Percentiles rank a stretch among this genome's conserved stretches.
Conservation (phyloP, 2,797 vertebrate species). For the Chanos chanos region DNA sequence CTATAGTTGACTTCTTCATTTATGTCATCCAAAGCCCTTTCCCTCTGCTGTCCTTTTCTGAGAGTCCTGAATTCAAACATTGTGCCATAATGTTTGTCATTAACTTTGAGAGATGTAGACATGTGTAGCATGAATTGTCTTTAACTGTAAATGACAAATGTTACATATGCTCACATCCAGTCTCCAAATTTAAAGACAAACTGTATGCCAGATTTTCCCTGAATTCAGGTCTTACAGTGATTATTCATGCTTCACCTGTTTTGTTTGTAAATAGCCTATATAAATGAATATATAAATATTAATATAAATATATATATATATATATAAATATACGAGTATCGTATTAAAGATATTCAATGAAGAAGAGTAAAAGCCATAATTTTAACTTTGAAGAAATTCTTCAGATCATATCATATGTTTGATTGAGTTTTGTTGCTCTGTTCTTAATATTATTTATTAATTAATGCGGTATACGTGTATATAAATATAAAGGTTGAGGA, state of each 20-base stretch:
- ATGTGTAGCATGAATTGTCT: slow-evolving; percentile 25
- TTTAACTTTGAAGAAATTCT: slow-evolving; percentile 72
- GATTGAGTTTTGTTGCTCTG: slow-evolving; percentile 58
- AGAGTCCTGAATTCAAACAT: slow-evolving; percentile 44
- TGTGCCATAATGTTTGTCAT: slow-evolving; percentile 45
- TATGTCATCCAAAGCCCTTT: slow-evolving; percentile 40
- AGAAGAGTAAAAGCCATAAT: slow-evolving; percentile 82
- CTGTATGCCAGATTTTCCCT: slow-evolving; percentile 37
- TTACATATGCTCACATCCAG: slow-evolving; percentile 27
- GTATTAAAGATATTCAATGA: slow-evolving; percentile 53
- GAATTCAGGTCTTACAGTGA: slow-evolving; percentile 43
- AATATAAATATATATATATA: slow-evolving; percentile 54
- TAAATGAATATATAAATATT: slow-evolving; percentile 55
- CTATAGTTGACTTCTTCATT: slow-evolving; percentile 25
- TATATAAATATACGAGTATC: slow-evolving; percentile 54
- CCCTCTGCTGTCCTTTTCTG: slow-evolving; percentile 35
- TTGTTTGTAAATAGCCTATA: slow-evolving; percentile 75
- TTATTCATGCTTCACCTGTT: slow-evolving; percentile 54
- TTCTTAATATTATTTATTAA: slow-evolving; percentile 67
- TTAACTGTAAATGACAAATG: slow-evolving; percentile 26
- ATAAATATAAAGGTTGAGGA: slow-evolving; percentile 48
- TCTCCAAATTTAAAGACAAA: slow-evolving; percentile 44
- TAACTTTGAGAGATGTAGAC: slow-evolving; percentile 36
- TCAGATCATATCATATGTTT: slow-evolving; percentile 67
- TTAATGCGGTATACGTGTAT: slow-evolving; percentile 51